Evolutionary conservation across 2,113 vertebrate genomes (phyloP).

Genomic region (Aptenodytes patagonicus): DNA sequence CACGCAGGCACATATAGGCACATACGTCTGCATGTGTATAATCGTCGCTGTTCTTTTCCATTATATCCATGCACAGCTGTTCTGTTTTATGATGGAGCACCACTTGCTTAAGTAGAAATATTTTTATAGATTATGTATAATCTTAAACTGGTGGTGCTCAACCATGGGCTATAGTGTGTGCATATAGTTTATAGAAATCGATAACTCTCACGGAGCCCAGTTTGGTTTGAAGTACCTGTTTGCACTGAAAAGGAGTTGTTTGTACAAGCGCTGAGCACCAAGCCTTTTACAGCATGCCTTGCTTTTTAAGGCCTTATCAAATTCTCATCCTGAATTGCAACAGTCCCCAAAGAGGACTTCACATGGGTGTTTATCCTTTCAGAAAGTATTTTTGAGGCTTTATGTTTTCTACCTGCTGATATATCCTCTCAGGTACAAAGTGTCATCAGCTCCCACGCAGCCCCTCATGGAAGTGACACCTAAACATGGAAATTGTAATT

Average conservation of each 20-base stretch:
- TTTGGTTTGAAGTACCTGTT: neutral
- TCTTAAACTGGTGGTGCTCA: constrained; percentile 4
- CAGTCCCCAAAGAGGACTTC: neutral
- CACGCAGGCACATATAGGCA: neutral
- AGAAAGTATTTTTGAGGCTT: neutral
- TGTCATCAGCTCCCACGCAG: rapidly evolving
- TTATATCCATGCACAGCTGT: neutral
- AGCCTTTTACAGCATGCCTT: neutral
- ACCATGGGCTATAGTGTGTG: neutral
- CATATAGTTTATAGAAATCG: constrained; percentile 5
- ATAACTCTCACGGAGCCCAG: neutral
- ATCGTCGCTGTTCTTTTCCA: neutral
- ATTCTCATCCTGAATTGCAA: neutral
- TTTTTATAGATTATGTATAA: constrained; percentile 11
- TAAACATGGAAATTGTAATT: neutral
- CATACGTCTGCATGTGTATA: neutral
- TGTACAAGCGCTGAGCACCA: neutral
- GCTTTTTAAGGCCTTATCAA: neutral
- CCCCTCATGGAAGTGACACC: neutral
- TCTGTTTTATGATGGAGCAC: neutral
- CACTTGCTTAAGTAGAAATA: neutral
- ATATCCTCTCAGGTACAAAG: neutral
- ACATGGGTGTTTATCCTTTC: neutral
- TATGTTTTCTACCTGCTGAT: neutral
- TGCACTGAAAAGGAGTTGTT: constrained; percentile 28